Conservation (phyloP, 2,888 invertebrate species). For the Halictus quadricinctus region DNA sequence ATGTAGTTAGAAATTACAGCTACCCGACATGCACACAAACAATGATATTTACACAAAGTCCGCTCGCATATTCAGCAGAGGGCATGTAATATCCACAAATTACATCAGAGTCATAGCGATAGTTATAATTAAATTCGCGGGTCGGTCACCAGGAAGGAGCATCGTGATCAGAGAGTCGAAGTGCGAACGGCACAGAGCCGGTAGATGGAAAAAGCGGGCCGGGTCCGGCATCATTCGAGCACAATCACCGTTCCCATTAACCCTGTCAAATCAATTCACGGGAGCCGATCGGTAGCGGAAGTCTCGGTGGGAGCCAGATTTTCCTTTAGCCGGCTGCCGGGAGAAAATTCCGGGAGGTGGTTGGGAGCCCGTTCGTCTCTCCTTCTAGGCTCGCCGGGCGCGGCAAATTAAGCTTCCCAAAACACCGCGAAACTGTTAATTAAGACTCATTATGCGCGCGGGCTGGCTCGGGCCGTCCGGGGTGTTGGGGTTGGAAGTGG, state of each 20-base stretch:
- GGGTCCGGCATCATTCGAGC: neutral
- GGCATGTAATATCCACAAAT: neutral
- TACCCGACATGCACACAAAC: neutral
- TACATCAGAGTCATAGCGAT: neutral
- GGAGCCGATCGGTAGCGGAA: neutral
- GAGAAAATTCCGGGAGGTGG: slow-evolving; percentile 36
- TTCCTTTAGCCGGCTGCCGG: slow-evolving; percentile 1
- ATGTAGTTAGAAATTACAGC: neutral
- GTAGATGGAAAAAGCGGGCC: neutral
- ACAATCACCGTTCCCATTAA: slow-evolving; percentile 8
- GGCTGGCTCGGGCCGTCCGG: slow-evolving; percentile 42
- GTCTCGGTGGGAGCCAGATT: slow-evolving; percentile 19
- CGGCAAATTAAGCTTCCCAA: slow-evolving; percentile 80
- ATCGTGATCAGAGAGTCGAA: neutral
- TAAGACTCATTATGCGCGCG: slow-evolving; percentile 81
- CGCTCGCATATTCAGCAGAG: neutral
- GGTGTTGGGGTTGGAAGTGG: slow-evolving; percentile 54
- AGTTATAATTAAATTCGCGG: neutral
- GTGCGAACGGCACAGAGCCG: neutral
- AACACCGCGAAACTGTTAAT: slow-evolving; percentile 82
- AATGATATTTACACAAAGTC: neutral
- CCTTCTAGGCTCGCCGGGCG: slow-evolving; percentile 40
- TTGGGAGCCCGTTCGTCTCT: slow-evolving; percentile 44
- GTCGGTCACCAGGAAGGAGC: neutral
- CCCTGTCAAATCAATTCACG: slow-evolving; percentile 16